These are phyloP conservation scores for Morpho deidamia DNA, from an alignment of 2,888 invertebrate genomes.

Conservation along the genomic window DNA sequence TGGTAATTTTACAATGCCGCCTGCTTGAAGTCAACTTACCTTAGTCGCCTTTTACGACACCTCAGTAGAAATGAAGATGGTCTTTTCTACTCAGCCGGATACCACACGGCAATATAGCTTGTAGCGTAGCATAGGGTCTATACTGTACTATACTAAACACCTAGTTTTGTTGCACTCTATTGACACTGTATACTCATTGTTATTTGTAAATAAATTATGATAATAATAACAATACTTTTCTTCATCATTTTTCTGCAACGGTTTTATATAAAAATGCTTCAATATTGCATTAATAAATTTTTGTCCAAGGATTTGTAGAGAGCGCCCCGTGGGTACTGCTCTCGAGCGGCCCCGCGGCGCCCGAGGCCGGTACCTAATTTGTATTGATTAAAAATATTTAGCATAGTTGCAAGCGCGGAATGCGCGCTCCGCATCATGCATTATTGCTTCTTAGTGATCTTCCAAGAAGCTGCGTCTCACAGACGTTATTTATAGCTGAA, in stretches of 20 bases:
- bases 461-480: constrained; percentile 28
- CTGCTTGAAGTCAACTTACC: too few relatives aligned
- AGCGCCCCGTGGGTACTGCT: constrained; percentile 33
- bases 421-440: constrained; percentile 44
- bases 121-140: too few relatives aligned
- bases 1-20: too few relatives aligned
- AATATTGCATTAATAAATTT: constrained; percentile 2
- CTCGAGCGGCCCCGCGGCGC: constrained; percentile 42
- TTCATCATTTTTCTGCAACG: background rate
- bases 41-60: too few relatives aligned
- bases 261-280: background rate
- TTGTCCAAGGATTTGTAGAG: background rate
- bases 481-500: constrained; percentile 1
- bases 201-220: too few relatives aligned
- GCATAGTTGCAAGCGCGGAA: constrained; percentile 67
- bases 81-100: too few relatives aligned
- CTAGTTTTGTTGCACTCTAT: too few relatives aligned
- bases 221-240: too few relatives aligned
- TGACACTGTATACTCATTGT: too few relatives aligned
- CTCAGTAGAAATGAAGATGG: too few relatives aligned
- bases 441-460: constrained; percentile 49
- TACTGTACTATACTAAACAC: too few relatives aligned
- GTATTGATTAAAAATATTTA: constrained; percentile 79
- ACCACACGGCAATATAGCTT: too few relatives aligned
- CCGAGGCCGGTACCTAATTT: constrained; percentile 70